Percentiles rank a stretch among this genome's conserved stretches.
Evolutionary conservation across 2,888 invertebrate genomes (phyloP).

Genomic region (Sphinx pinastri): DNA sequence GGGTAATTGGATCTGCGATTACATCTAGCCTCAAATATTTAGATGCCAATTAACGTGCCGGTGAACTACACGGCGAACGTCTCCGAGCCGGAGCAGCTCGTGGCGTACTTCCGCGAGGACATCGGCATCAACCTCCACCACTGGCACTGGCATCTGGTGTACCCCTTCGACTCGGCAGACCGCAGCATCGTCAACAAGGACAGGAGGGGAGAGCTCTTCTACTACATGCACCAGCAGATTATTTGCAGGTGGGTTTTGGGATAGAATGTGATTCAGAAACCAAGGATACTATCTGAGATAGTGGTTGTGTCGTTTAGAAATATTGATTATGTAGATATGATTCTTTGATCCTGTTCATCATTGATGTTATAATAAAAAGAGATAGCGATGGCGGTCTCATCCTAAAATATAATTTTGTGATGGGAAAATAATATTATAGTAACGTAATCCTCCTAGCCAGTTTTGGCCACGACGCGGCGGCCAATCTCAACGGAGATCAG

Average conservation of each 20-base stretch:
- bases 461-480: too few species aligned
- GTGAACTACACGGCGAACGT: conserved; percentile 90
- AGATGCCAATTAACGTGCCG: conserved; percentile 88
- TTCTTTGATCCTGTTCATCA: too few species aligned
- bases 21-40: neutral
- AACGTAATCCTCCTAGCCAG: too few species aligned
- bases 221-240: conserved; percentile 91
- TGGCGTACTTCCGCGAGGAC: conserved; percentile 94
- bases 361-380: too few species aligned
- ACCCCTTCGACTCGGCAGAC: conserved; percentile 88
- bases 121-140: conserved; percentile 94
- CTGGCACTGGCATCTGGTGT: conserved; percentile 96
- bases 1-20: too few species aligned
- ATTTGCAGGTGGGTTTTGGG: conserved; percentile 79
- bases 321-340: too few species aligned
- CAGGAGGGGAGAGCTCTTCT: conserved; percentile 90
- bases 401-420: too few species aligned
- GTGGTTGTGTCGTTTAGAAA: too few species aligned
- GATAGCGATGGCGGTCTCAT: too few species aligned
- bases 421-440: too few species aligned
- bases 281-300: too few species aligned
- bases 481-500: too few species aligned
- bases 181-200: conserved; percentile 87
- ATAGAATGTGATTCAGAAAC: neutral
- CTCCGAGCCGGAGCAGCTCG: conserved; percentile 89